Evolutionary conservation across 2,113 vertebrate genomes (phyloP).

Genomic region (Pyxicephalus adspersus): DNA sequence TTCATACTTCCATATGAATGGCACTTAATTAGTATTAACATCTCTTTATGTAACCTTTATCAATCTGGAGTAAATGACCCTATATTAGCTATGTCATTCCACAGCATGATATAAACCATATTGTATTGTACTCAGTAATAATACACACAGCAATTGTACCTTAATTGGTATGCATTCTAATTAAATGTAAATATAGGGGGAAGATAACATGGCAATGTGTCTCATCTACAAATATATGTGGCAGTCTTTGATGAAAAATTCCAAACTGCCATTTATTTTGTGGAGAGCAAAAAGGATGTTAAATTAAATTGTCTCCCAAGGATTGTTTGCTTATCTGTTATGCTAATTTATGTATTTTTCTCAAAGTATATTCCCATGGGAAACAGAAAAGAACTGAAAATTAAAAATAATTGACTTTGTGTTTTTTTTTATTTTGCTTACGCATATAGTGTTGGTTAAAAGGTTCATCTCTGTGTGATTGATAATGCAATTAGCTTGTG

Average conservation of each 20-base stretch:
- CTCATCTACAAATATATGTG: constrained; percentile 22
- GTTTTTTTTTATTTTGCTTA: constrained; percentile 5
- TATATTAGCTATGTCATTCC: neutral
- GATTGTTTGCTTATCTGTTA: constrained; percentile 46
- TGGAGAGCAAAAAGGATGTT: constrained; percentile 13
- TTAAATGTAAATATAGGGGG: constrained; percentile 39
- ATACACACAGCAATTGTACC: neutral
- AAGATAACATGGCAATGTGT: neutral
- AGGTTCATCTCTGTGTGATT: constrained; percentile 51
- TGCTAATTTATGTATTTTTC: constrained; percentile 48
- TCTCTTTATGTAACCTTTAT: neutral
- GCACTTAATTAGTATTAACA: neutral
- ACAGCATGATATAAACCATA: neutral
- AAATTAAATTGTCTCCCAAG: constrained; percentile 34
- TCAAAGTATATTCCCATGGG: neutral
- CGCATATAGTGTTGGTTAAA: constrained; percentile 26
- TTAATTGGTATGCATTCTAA: constrained; percentile 22
- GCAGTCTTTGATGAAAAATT: constrained; percentile 20
- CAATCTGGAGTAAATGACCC: neutral
- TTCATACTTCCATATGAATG: neutral
- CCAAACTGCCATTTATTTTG: neutral
- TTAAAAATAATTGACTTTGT: constrained; percentile 36
- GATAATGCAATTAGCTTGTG: constrained; percentile 53
- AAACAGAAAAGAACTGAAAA: constrained; percentile 37
- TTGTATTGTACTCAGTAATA: neutral